phyloP scores from a whole-genome alignment of 2,797 vertebrate species.

The Lithobates sylvaticus region DNA sequence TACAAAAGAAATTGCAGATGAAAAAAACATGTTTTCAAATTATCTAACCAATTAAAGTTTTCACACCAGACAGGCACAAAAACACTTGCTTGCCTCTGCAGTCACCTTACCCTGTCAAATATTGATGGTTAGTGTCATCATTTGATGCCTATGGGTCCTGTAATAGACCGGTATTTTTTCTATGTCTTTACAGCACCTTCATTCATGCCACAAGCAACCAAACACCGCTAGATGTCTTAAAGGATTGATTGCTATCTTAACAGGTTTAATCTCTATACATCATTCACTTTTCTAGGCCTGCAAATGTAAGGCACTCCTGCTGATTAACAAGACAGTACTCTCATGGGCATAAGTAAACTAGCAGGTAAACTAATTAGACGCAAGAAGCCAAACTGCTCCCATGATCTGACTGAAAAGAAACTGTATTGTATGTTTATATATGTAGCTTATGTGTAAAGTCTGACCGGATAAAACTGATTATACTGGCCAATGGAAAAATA shows the following conservation, averaged over 20 bases:
- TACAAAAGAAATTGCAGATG: too few species aligned
- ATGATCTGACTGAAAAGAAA: background rate
- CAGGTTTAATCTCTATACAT: background rate
- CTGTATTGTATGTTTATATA: background rate
- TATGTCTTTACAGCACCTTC: background rate
- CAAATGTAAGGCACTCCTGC: background rate
- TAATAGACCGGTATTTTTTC: background rate
- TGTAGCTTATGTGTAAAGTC: background rate
- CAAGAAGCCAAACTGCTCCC: background rate
- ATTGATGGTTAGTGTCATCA: too few species aligned
- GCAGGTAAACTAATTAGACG: background rate
- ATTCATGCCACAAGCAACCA: background rate
- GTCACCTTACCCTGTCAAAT: too few species aligned
- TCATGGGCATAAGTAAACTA: background rate
- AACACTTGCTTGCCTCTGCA: too few species aligned
- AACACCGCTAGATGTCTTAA: background rate
- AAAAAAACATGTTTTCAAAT: too few species aligned
- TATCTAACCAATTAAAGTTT: background rate
- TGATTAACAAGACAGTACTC: background rate
- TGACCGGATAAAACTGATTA: background rate
- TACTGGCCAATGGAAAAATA: too few species aligned
- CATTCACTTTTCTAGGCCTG: background rate
- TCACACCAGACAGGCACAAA: background rate
- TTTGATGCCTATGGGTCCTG: background rate
- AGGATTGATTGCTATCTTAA: background rate